phyloP scores from a whole-genome alignment of 2,113 vertebrate species.

The Anguilla japonica region DNA sequence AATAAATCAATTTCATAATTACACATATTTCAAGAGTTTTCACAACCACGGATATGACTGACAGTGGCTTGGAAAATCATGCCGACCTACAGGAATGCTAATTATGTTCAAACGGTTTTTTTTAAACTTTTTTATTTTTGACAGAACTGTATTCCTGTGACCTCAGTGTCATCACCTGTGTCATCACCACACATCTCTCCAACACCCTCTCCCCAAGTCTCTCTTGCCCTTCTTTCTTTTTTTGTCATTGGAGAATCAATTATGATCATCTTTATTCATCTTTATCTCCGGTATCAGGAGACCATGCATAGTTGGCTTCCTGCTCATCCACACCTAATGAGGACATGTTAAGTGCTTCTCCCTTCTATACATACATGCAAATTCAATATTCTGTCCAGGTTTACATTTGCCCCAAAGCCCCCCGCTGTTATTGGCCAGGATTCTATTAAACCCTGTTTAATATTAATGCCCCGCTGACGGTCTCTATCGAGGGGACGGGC shows the following conservation, averaged over 20 bases:
- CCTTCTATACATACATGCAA: constrained; percentile 42
- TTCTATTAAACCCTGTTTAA: constrained; percentile 53
- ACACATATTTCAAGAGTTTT: not conserved
- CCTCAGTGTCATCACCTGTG: not conserved
- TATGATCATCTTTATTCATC: constrained; percentile 49
- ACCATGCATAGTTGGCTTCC: constrained; percentile 34
- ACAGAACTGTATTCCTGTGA: not conserved
- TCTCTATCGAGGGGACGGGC: constrained; percentile 38
- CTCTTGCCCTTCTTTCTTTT: constrained; percentile 20
- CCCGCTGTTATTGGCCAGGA: constrained; percentile 36
- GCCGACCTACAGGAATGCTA: not conserved
- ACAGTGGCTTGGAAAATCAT: not conserved
- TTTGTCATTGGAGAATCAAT: constrained; percentile 47
- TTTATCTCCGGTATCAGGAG: constrained; percentile 39
- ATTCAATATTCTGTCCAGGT: constrained; percentile 39
- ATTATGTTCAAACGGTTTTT: not conserved
- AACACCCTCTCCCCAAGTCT: constrained; percentile 2
- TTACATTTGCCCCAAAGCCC: constrained; percentile 41
- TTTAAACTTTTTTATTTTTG: not conserved
- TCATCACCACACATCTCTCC: not conserved
- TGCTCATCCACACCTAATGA: constrained; percentile 49
- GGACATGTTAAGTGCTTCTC: constrained; percentile 47
- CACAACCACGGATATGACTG: not conserved
- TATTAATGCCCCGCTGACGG: constrained; percentile 45
- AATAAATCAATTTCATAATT: too few species aligned